phyloP scores from a whole-genome alignment of 2,888 invertebrate genomes.

The Phortica okadai region DNA sequence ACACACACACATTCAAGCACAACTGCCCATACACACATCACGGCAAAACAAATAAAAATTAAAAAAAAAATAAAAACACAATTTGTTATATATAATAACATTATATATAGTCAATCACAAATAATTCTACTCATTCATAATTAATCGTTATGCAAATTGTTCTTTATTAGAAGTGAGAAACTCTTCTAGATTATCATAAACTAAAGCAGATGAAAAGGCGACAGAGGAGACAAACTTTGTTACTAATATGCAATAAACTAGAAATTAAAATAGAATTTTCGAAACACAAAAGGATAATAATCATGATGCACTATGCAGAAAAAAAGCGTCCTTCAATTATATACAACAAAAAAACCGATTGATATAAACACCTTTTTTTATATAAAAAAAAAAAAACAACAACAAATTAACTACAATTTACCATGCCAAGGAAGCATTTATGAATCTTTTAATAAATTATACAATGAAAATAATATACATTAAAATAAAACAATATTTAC shows the following conservation, averaged over 20 bases:
- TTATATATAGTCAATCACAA: conserved; percentile 37
- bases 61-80: conserved; percentile 12
- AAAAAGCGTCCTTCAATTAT: conserved; percentile 27
- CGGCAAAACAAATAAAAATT: conserved; percentile 2
- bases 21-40: conserved; percentile 1
- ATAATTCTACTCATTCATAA: too few relatives aligned
- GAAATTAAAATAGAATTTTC: conserved; percentile 25
- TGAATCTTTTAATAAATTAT: conserved; percentile 20
- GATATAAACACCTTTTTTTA: not conserved
- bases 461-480: conserved; percentile 4
- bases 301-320: not conserved
- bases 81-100: conserved; percentile 40
- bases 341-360: conserved; percentile 20
- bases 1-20: conserved; percentile 12
- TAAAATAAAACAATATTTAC: not conserved
- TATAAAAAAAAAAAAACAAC: not conserved
- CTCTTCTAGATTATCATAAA: too few relatives aligned
- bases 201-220: conserved; percentile 20
- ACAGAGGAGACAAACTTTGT: not conserved
- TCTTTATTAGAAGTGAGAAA: too few relatives aligned
- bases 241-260: conserved; percentile 24
- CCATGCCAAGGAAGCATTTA: conserved; percentile 29
- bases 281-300: conserved; percentile 5
- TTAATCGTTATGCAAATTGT: too few relatives aligned
- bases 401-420: conserved; percentile 5